phyloP scores from a whole-genome alignment of 1,140 invertebrate species.

The Tetramorium simillimum region DNA sequence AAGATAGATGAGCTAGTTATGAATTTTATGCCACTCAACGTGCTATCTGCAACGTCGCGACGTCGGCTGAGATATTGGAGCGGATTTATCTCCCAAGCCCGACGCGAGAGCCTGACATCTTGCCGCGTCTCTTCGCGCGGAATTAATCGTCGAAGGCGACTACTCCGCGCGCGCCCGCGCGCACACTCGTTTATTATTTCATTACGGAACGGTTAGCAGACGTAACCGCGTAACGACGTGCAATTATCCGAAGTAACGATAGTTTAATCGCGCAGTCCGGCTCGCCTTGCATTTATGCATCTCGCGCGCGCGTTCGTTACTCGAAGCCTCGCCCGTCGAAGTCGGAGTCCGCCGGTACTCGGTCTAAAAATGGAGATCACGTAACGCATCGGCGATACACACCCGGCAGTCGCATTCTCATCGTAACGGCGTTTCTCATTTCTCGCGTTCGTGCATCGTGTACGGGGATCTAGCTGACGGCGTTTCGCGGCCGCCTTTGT shows the following conservation, averaged over 20 bases:
- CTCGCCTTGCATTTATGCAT: constrained; percentile 1
- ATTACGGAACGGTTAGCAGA: not conserved
- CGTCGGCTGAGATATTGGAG: not conserved
- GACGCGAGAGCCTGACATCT: not conserved
- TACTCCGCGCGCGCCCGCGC: no score
- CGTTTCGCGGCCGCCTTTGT: not conserved
- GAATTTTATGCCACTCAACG: constrained; percentile 11
- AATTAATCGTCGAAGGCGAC: not conserved
- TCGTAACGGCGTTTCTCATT: constrained; percentile 45
- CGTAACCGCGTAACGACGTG: not conserved
- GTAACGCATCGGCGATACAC: constrained; percentile 30
- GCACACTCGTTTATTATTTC: not conserved
- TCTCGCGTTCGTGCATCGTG: not conserved
- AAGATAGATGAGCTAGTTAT: constrained; percentile 44
- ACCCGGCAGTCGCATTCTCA: constrained; percentile 24
- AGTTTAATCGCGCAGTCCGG: not conserved
- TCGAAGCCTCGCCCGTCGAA: not conserved
- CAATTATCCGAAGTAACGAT: not conserved
- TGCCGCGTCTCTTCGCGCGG: not conserved
- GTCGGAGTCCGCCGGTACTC: not conserved
- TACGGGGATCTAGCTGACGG: constrained; percentile 18
- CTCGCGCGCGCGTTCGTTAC: not conserved
- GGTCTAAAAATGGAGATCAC: constrained; percentile 55
- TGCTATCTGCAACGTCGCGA: not conserved
- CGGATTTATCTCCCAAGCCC: not conserved